Percentiles rank a stretch among this genome's conserved stretches.
Conservation (phyloP, 2,888 invertebrate genomes). For the Lithophane socia region DNA sequence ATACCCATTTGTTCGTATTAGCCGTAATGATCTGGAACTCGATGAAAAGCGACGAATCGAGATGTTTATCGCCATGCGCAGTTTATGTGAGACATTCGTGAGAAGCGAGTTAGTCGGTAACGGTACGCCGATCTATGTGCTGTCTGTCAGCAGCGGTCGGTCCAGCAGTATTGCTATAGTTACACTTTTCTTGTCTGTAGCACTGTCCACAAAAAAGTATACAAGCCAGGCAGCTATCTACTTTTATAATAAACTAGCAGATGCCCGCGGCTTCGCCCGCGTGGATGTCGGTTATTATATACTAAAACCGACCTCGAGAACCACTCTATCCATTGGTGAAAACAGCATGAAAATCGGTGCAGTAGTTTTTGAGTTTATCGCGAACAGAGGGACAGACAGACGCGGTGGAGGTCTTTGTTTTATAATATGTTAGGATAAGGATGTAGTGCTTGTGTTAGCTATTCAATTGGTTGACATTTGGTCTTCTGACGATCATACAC, state of each 20-base stretch:
- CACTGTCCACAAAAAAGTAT: constrained; percentile 1
- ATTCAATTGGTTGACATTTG: not conserved
- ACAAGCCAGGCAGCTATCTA: not conserved
- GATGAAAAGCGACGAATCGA: constrained; percentile 39
- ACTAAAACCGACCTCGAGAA: no score
- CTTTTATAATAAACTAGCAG: not conserved
- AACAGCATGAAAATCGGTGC: no score
- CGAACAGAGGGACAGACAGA: no score
- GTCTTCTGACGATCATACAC: not conserved
- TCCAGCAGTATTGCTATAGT: constrained; percentile 27
- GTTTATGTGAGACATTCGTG: constrained; percentile 59
- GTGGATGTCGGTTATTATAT: no score
- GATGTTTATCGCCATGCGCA: constrained; percentile 56
- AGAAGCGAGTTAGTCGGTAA: constrained; percentile 54
- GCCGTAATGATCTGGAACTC: constrained; percentile 50
- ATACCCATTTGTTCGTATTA: constrained; percentile 32
- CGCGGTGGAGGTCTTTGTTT: no score
- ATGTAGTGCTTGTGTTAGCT: not conserved
- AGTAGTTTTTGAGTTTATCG: no score
- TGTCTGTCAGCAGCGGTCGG: constrained; percentile 33
- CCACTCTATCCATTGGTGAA: no score
- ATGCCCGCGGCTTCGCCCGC: no score
- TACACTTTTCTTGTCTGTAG: constrained; percentile 20
- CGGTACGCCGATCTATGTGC: constrained; percentile 53
- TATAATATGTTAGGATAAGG: no score